These are phyloP conservation scores for Cephus spinipes DNA, from an alignment of 2,888 invertebrate species.

Conservation along the genomic window DNA sequence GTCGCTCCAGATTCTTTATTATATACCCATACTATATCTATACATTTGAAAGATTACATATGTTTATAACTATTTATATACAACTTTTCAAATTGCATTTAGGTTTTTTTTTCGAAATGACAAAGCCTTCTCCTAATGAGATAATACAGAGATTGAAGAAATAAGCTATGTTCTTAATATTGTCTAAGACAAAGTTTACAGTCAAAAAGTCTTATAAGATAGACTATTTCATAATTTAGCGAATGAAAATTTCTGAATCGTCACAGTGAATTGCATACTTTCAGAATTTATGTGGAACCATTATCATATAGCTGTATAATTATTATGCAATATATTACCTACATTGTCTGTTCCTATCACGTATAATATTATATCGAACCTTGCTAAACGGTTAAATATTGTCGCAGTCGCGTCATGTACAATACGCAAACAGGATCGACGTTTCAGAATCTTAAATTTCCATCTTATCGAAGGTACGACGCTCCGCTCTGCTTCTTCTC, in stretches of 20 bases:
- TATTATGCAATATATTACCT: not conserved
- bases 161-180: too few species aligned
- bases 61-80: not conserved
- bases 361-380: not conserved
- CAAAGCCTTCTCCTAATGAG: too few species aligned
- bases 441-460: not conserved
- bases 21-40: not conserved
- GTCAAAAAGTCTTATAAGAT: not conserved
- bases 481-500: not conserved
- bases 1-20: not conserved
- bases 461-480: not conserved
- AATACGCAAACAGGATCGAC: not conserved
- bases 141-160: too few species aligned
- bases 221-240: not conserved
- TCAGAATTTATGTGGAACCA: not conserved
- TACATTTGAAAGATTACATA: not conserved
- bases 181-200: not conserved
- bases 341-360: not conserved
- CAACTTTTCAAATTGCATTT: not conserved
- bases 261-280: not conserved
- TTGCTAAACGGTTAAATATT: not conserved
- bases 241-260: not conserved
- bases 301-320: not conserved
- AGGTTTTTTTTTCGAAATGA: not conserved
- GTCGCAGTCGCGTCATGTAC: not conserved